phyloP scores from a whole-genome alignment of 2,888 invertebrate genomes.

The Drosophila aldrichi region DNA sequence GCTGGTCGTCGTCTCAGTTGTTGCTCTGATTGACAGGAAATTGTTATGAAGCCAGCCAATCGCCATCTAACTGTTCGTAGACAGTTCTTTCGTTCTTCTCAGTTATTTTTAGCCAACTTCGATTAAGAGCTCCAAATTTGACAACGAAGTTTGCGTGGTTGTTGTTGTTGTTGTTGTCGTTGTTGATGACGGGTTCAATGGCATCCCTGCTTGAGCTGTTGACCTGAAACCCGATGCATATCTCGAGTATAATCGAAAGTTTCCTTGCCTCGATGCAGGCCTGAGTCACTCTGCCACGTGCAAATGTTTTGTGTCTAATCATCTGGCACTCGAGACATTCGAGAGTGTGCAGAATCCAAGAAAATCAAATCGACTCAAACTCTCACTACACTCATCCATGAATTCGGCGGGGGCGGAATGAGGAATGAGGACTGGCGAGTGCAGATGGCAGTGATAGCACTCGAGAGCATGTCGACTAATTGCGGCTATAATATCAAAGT shows the following conservation, averaged over 20 bases:
- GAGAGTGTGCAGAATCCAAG: slow-evolving; percentile 54
- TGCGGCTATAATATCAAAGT: slow-evolving; percentile 77
- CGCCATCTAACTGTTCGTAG: slow-evolving; percentile 51
- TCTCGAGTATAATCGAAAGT: slow-evolving; percentile 68
- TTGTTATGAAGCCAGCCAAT: slow-evolving; percentile 62
- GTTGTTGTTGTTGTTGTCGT: slow-evolving; percentile 1
- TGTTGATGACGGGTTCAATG: slow-evolving; percentile 58
- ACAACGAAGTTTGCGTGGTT: slow-evolving; percentile 21
- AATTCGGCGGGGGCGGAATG: slow-evolving; percentile 18
- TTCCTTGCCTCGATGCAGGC: slow-evolving; percentile 45
- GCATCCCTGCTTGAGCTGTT: slow-evolving; percentile 43
- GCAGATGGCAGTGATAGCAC: slow-evolving; percentile 69
- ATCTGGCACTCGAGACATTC: slow-evolving; percentile 69
- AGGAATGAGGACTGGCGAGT: slow-evolving; percentile 19
- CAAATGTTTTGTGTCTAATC: slow-evolving; percentile 64
- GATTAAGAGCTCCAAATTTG: slow-evolving; percentile 52
- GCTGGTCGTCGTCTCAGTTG: slow-evolving; percentile 48
- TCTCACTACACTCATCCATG: slow-evolving; percentile 60
- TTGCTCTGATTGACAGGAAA: slow-evolving; percentile 73
- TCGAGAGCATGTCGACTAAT: slow-evolving; percentile 77
- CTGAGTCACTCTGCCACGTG: slow-evolving; percentile 36
- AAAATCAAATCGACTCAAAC: slow-evolving; percentile 66
- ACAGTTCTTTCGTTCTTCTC: slow-evolving; percentile 11
- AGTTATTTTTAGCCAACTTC: slow-evolving; percentile 46
- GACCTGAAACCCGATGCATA: slow-evolving; percentile 40